Percentiles rank a stretch among this genome's conserved stretches.
phyloP scores from a whole-genome alignment of 2,113 vertebrate species.

The Dendropsophus ebraccatus region DNA sequence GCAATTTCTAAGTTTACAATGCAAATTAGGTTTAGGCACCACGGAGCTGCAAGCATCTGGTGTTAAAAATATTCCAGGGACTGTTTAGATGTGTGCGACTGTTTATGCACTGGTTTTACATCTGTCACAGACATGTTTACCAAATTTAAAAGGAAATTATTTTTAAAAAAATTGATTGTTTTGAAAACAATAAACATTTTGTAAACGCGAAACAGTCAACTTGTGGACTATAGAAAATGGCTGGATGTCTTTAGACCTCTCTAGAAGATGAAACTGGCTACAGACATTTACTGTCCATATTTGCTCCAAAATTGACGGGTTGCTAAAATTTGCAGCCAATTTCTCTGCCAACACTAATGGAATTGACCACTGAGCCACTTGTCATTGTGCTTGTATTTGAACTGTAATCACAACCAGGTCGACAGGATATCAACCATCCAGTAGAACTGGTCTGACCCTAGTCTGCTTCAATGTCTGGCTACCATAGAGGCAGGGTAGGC shows the following conservation, averaged over 20 bases:
- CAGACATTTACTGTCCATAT: background rate
- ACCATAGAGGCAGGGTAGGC: too few species aligned
- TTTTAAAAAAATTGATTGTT: background rate
- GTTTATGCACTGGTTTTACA: constrained; percentile 41
- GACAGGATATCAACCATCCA: background rate
- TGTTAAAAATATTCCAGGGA: constrained; percentile 44
- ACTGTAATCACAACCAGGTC: background rate
- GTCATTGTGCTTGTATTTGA: background rate
- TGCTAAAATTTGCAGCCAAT: background rate
- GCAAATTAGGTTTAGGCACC: constrained; percentile 44
- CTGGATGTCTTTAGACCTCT: too few species aligned
- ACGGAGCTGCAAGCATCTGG: constrained; percentile 46
- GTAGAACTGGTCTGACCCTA: background rate
- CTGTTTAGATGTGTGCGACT: constrained; percentile 7
- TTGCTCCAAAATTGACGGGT: too few species aligned
- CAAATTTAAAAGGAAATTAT: background rate
- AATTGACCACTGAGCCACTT: background rate
- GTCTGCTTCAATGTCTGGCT: too few species aligned
- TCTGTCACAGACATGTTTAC: constrained; percentile 33
- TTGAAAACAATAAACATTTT: background rate
- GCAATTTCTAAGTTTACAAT: constrained; percentile 49
- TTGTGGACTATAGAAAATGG: background rate
- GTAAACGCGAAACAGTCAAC: background rate
- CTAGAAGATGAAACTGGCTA: background rate
- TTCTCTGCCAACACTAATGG: background rate